Conservation (phyloP, 1,140 invertebrate genomes). For the Lasioglossum albipes region DNA sequence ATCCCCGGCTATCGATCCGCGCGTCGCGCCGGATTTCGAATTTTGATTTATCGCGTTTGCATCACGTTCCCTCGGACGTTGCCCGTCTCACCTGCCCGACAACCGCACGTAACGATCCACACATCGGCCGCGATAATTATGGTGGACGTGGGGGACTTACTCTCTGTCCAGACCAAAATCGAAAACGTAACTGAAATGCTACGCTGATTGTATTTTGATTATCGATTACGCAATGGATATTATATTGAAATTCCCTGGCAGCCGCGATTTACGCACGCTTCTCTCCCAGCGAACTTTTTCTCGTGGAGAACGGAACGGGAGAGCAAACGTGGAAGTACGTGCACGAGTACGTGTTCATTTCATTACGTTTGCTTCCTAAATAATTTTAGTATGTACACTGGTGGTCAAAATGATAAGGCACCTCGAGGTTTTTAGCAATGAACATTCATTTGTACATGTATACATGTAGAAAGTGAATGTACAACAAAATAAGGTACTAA, state of each 20-base stretch:
- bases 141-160: neutral
- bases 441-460: too few relatives aligned
- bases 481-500: too few relatives aligned
- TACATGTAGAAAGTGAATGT: too few relatives aligned
- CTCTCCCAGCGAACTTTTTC: too few relatives aligned
- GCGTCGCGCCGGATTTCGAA: constrained; percentile 62
- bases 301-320: too few relatives aligned
- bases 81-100: constrained; percentile 42
- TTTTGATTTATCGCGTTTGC: constrained; percentile 66
- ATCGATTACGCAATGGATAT: neutral
- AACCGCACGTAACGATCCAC: constrained; percentile 8
- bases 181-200: neutral
- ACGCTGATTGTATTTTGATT: neutral
- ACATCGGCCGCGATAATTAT: constrained; percentile 19
- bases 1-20: constrained; percentile 68
- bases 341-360: too few relatives aligned
- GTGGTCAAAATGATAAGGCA: too few relatives aligned
- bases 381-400: too few relatives aligned
- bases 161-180: neutral
- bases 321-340: too few relatives aligned
- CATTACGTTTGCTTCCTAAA: too few relatives aligned
- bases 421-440: too few relatives aligned
- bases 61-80: constrained; percentile 45
- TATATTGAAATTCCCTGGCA: neutral
- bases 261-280: too few relatives aligned